Percentiles rank a stretch among this genome's conserved stretches.
Evolutionary conservation across 2,113 vertebrate genomes (phyloP).

Genomic region (Toxotes chatareus): DNA sequence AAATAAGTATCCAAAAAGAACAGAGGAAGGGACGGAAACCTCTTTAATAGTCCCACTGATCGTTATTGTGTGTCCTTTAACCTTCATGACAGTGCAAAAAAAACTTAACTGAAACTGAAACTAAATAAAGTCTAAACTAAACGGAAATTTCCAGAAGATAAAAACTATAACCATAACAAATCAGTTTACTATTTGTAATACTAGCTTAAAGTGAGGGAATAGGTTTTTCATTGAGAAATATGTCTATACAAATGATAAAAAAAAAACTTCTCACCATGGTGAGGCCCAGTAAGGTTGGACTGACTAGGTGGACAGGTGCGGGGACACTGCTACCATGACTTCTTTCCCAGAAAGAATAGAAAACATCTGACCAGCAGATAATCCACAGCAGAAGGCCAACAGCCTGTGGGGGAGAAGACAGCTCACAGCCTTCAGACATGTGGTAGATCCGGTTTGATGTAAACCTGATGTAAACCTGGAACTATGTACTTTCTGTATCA

Average conservation of each 20-base stretch:
- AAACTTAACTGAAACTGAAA: no score
- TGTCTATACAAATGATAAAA: not conserved
- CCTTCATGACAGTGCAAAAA: not conserved
- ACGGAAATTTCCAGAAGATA: no score
- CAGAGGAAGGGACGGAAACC: not conserved
- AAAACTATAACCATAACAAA: no score
- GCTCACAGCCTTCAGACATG: not conserved
- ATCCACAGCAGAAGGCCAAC: slow-evolving; percentile 92
- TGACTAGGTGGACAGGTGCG: slow-evolving; percentile 88
- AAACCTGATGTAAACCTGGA: not conserved
- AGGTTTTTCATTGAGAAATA: not conserved
- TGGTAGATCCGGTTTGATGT: not conserved
- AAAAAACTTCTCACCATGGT: slow-evolving; percentile 90
- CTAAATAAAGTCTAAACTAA: no score
- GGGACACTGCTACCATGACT: slow-evolving; percentile 72
- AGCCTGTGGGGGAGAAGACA: slow-evolving; percentile 78
- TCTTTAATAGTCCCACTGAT: not conserved
- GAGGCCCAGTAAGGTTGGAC: slow-evolving; percentile 92
- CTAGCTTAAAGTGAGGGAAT: not conserved
- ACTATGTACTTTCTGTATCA: not conserved
- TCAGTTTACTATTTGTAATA: no score
- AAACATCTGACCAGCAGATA: slow-evolving; percentile 98
- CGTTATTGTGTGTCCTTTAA: not conserved
- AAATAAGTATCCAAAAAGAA: not conserved
- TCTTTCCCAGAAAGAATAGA: slow-evolving; percentile 98